Conservation (phyloP, 2,888 invertebrate genomes). For the Caenorhabditis macrosperma region DNA sequence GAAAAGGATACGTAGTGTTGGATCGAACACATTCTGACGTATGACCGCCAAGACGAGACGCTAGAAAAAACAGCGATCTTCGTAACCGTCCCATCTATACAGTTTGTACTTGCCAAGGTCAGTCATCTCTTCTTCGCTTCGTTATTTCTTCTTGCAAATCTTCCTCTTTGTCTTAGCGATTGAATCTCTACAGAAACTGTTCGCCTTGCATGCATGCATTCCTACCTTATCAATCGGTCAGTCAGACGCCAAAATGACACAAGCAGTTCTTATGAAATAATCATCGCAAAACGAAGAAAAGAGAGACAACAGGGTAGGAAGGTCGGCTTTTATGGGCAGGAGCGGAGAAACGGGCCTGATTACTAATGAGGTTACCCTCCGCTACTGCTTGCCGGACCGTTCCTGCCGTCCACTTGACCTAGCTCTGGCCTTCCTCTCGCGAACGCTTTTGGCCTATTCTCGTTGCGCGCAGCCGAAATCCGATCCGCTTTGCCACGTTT, state of each 20-base stretch:
- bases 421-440: constrained; percentile 1
- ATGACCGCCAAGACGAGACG: background rate
- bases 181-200: background rate
- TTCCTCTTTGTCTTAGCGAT: background rate
- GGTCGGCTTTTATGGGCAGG: constrained; percentile 5
- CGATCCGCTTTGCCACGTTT: background rate
- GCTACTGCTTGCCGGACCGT: constrained; percentile 20
- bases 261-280: background rate
- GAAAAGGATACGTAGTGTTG: background rate
- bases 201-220: background rate
- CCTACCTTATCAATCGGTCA: constrained; percentile 10
- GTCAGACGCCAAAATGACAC: background rate
- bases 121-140: background rate
- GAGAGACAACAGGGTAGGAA: background rate
- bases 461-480: background rate
- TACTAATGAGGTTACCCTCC: constrained; percentile 35
- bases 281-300: no score
- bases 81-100: background rate
- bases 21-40: background rate
- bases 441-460: background rate
- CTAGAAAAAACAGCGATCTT: background rate
- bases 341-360: constrained; percentile 1
- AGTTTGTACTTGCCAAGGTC: background rate
- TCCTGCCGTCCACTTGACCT: constrained; percentile 31
- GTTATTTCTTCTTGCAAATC: background rate